phyloP scores from a whole-genome alignment of 1,140 invertebrate species.

The Tetramorium simillimum region DNA sequence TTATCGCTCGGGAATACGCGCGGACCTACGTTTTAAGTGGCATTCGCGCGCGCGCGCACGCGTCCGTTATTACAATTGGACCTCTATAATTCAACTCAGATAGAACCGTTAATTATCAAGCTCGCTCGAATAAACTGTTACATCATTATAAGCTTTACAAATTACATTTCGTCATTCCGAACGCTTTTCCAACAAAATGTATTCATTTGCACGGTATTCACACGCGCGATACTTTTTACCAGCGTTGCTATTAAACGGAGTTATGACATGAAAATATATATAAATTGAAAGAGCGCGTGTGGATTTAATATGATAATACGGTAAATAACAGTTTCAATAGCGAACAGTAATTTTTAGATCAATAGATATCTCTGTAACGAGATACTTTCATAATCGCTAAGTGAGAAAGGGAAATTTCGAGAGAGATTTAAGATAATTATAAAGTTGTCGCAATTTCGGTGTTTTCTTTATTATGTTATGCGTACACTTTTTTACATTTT shows the following conservation, averaged over 20 bases:
- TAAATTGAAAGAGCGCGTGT: not conserved
- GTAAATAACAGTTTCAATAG: not conserved
- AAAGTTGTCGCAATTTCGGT: not conserved
- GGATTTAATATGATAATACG: not conserved
- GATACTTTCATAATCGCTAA: not conserved
- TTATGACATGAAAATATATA: not conserved
- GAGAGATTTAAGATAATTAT: not conserved
- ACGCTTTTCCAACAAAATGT: not conserved
- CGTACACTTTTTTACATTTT: not conserved
- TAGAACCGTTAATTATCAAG: constrained; percentile 26
- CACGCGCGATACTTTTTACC: not conserved
- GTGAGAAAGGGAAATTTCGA: not conserved
- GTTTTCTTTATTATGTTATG: not conserved
- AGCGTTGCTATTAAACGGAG: not conserved
- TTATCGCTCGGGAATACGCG: not conserved
- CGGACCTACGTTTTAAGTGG: not conserved
- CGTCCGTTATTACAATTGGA: not conserved
- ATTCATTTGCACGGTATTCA: not conserved
- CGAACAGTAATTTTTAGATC: not conserved
- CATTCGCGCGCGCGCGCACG: not conserved
- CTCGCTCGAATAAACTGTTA: constrained; percentile 15
- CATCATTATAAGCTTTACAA: constrained; percentile 20
- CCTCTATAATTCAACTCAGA: not conserved
- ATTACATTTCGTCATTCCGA: not conserved
- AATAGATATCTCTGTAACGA: not conserved